phyloP scores from a whole-genome alignment of 2,797 vertebrate species.

The Acrossocheilus wenchowensis region DNA sequence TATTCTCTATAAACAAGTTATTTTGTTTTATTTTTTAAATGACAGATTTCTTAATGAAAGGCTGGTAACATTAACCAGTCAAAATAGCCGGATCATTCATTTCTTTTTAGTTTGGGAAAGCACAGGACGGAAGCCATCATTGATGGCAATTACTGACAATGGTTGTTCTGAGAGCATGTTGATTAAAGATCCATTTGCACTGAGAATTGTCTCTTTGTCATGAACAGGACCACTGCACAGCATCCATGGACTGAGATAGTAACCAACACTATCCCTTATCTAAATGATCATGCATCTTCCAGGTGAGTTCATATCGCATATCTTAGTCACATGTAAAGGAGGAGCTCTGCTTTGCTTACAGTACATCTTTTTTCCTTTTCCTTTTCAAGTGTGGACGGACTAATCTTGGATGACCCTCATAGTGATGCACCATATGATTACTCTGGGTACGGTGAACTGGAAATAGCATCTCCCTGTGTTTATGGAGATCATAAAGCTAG shows the following conservation, averaged over 20 bases:
- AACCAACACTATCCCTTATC: not conserved
- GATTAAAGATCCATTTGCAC: not conserved
- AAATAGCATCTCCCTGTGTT: no score
- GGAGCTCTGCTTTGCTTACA: not conserved
- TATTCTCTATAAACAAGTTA: not conserved
- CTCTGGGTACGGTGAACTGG: not conserved
- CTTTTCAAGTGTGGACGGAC: not conserved
- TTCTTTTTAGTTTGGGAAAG: not conserved
- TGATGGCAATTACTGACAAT: not conserved
- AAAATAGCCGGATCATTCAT: not conserved
- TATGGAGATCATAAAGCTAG: conserved; percentile 54
- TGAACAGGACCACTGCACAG: not conserved
- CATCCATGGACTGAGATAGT: not conserved
- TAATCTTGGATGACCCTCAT: fast-evolving
- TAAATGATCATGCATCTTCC: fast-evolving
- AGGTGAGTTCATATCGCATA: conserved; percentile 9
- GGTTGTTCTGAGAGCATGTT: not conserved
- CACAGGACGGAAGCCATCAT: not conserved
- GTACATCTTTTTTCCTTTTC: no score
- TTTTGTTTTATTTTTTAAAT: not conserved
- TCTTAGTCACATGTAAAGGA: not conserved
- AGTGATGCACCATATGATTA: not conserved
- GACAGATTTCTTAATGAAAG: not conserved
- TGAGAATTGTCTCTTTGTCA: not conserved
- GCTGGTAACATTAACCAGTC: not conserved